Base-by-base conservation (phyloP, 2,888 invertebrate genomes). In the Thera obeliscata region DNA sequence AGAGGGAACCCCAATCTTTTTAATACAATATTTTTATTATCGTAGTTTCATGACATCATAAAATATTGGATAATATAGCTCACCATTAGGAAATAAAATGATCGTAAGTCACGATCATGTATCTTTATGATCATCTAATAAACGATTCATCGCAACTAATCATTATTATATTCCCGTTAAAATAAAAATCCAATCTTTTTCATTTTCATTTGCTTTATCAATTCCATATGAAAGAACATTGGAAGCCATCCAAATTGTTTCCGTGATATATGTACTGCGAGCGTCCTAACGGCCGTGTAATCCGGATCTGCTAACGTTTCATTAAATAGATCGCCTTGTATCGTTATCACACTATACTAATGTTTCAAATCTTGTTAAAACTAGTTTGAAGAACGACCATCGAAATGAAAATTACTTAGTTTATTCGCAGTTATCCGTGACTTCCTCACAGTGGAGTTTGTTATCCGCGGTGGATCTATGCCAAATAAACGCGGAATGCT, bases 181-280 rank as follows among this genome's bases (percentile, higher is more conserved):
- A 71, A 75, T 74, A 65, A 69, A 76, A 75, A 69, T 73, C 63
- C 64, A 70, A 73, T 71, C 74, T 77, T 78, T 79, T 78, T 72
- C 75, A 68, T 55, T 71, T 68, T 64, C 61, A 74, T 72, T 71
- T 67, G 57, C 66, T 73, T 70, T 76, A 77, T 78, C 76, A 72
- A 70, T 74, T 75, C 74, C 74, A 74, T 71, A 67, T 69, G 76
- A 80, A 83, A 84, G 82, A 81, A 78, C 76, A 76, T 89, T 90
- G 90, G 89, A 86, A 68, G 66, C 72, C 67, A 68, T 87, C 90
- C 90, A 90, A 90, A 87, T 85, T 76, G 83, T 80, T 77, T 78
- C 73, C 79, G 83, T 87, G 86, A 89, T 84, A 81, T 84, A 87
- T 85, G 82, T 79, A 76, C 77, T 81, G 77, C 12, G 56, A 22